phyloP scores from a whole-genome alignment of 64 coral and sea anemone genomes.

The Astreopora myriophthalma region DNA sequence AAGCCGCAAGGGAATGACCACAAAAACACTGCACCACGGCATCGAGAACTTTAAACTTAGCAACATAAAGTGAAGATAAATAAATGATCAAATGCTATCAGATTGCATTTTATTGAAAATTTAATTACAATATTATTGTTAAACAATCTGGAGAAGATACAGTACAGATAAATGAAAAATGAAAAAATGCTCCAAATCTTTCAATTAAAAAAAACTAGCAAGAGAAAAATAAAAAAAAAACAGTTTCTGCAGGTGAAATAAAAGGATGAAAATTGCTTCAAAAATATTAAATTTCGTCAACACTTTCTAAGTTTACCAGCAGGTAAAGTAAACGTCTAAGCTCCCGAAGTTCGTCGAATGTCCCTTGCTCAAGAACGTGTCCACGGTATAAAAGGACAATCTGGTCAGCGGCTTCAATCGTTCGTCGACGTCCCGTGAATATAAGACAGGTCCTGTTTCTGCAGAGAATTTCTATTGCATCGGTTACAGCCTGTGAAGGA shows the following conservation, averaged over 20 bases:
- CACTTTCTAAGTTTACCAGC: slow-evolving; percentile 1
- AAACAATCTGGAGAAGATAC: background rate
- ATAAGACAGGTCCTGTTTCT: slow-evolving; percentile 70
- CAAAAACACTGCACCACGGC: background rate
- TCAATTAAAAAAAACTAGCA: background rate
- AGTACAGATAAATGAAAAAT: background rate
- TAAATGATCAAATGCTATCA: background rate
- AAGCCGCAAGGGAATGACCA: background rate
- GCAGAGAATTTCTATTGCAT: slow-evolving; percentile 52
- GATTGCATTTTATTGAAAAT: background rate
- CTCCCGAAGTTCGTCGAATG: slow-evolving; percentile 48
- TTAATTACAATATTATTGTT: background rate
- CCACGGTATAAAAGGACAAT: slow-evolving; percentile 81
- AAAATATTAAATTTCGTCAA: background rate
- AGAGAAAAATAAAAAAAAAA: background rate
- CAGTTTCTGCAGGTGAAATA: background rate
- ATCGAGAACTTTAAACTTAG: background rate
- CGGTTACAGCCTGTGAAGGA: slow-evolving; percentile 64
- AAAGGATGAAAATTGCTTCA: background rate
- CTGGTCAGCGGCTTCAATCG: slow-evolving; percentile 70
- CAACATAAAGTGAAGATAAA: background rate
- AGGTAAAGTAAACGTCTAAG: slow-evolving; percentile 32
- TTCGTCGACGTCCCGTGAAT: slow-evolving; percentile 59
- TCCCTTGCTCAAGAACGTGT: slow-evolving; percentile 80
- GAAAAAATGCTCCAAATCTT: background rate